Conservation (phyloP, 2,888 invertebrate species). For the Galerucella nymphaeae region DNA sequence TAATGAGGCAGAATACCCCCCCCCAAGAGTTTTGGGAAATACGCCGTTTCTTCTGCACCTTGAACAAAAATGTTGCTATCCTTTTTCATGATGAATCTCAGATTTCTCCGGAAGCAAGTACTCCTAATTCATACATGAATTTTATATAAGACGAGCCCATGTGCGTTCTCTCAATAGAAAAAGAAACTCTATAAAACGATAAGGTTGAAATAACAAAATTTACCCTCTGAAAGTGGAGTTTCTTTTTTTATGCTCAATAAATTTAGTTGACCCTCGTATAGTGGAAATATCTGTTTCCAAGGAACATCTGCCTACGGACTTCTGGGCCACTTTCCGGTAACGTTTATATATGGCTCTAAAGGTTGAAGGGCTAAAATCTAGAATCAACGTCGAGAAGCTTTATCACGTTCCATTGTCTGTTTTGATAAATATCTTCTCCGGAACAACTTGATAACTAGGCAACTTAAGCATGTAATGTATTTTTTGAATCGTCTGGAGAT, state of each 20-base stretch:
- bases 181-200: neutral
- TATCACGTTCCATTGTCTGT: constrained; percentile 30
- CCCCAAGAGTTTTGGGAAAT: no score
- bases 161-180: no score
- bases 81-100: no score
- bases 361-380: constrained; percentile 21
- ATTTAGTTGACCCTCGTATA: constrained; percentile 10
- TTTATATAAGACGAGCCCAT: no score
- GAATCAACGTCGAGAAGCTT: constrained; percentile 26
- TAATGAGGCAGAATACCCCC: no score
- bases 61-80: no score
- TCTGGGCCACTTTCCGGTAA: constrained; percentile 10
- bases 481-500: constrained; percentile 9
- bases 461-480: constrained; percentile 20
- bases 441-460: constrained; percentile 22
- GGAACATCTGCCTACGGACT: constrained; percentile 27
- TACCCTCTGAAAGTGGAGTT: neutral
- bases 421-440: constrained; percentile 27
- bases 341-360: constrained; percentile 18
- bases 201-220: neutral
- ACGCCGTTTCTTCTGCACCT: no score
- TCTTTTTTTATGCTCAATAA: constrained; percentile 8
- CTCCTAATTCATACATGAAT: no score
- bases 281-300: constrained; percentile 21
- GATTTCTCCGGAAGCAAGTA: no score